phyloP scores from a whole-genome alignment of 2,888 invertebrate genomes.

The Drosophila conformis region DNA sequence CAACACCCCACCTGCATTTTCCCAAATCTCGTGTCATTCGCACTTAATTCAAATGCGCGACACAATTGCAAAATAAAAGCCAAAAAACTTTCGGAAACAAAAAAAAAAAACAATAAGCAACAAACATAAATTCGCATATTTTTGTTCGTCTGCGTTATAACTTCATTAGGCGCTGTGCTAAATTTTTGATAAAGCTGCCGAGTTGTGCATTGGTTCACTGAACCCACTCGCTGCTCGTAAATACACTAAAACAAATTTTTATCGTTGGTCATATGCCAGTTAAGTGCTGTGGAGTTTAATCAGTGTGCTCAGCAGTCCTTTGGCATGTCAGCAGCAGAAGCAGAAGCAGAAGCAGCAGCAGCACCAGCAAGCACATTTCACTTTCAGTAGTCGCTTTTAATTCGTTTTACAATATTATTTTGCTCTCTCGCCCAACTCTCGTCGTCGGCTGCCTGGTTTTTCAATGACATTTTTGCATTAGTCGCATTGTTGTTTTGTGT shows the following conservation, averaged over 20 bases:
- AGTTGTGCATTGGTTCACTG: constrained; percentile 15
- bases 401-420: constrained; percentile 18
- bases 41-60: constrained; percentile 85
- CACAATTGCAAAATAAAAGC: constrained; percentile 76
- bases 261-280: constrained; percentile 31
- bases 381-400: constrained; percentile 22
- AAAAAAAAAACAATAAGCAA: constrained; percentile 3
- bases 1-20: constrained; percentile 40
- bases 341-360: not conserved
- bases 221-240: constrained; percentile 10
- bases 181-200: constrained; percentile 18
- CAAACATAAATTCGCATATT: constrained; percentile 17
- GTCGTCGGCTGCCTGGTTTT: constrained; percentile 20
- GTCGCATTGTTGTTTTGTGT: constrained; percentile 30
- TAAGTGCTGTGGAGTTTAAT: constrained; percentile 3
- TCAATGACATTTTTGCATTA: constrained; percentile 56
- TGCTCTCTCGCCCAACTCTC: constrained; percentile 7
- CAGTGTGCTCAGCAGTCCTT: constrained; percentile 16
- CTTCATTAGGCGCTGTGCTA: constrained; percentile 47
- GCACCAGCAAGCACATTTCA: constrained; percentile 9
- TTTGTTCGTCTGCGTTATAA: constrained; percentile 36
- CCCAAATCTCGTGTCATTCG: constrained; percentile 83
- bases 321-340: constrained; percentile 18
- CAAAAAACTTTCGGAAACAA: not conserved
- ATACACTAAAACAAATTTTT: constrained; percentile 1